phyloP scores from a whole-genome alignment of 2,113 vertebrate species.

The Strigops habroptila region DNA sequence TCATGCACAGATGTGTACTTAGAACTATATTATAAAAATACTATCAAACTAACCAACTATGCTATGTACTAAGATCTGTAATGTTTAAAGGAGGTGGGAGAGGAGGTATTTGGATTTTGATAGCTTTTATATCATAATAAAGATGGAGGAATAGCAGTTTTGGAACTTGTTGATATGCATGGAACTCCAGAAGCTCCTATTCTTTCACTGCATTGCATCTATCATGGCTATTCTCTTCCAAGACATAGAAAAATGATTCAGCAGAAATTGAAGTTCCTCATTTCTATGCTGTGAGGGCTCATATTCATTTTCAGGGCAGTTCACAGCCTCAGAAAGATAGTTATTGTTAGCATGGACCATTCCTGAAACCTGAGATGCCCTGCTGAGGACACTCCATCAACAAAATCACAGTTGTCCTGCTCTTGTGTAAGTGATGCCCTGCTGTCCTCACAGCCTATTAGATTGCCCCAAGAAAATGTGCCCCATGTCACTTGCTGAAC shows the following conservation, averaged over 20 bases:
- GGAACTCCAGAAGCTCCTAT: conserved; percentile 41
- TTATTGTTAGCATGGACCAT: conserved; percentile 66
- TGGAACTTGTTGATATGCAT: conserved; percentile 56
- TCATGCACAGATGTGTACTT: not conserved
- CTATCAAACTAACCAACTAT: not conserved
- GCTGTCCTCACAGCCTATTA: conserved; percentile 56
- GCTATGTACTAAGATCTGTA: not conserved
- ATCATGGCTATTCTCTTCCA: conserved; percentile 55
- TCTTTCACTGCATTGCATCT: conserved; percentile 57
- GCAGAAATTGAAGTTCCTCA: conserved; percentile 75
- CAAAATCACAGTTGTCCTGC: conserved; percentile 59
- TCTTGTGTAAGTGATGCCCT: conserved; percentile 60
- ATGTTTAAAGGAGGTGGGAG: not conserved
- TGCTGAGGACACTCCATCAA: conserved; percentile 70
- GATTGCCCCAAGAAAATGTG: conserved; percentile 50
- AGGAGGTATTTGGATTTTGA: not conserved
- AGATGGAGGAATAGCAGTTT: not conserved
- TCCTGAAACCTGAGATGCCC: conserved; percentile 48
- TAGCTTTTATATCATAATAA: conserved; percentile 33
- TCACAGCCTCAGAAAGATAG: conserved; percentile 67
- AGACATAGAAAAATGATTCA: conserved; percentile 75
- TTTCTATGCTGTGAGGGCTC: conserved; percentile 67
- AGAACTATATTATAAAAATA: not conserved
- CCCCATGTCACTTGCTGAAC: conserved; percentile 28
- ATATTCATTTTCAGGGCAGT: conserved; percentile 71